Evolutionary conservation across 2,888 invertebrate genomes (phyloP).

Genomic region (Sphinx pinastri): DNA sequence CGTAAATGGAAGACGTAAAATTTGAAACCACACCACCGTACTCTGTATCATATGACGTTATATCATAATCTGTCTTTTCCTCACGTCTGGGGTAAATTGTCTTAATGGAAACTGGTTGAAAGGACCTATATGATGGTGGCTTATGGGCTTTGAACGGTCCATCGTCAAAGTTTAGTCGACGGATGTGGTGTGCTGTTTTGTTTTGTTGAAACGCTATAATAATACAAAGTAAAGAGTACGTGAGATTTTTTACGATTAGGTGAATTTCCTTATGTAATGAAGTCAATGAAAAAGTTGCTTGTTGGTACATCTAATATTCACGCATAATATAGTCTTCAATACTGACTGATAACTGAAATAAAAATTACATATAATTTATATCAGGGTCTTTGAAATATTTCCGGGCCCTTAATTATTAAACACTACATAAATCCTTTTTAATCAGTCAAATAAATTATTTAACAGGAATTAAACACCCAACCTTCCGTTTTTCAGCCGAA

Average conservation of each 20-base stretch:
- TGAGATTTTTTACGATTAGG: background rate
- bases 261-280: no score
- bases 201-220: constrained; percentile 64
- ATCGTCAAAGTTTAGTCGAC: constrained; percentile 59
- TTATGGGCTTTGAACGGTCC: constrained; percentile 64
- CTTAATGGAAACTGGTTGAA: constrained; percentile 69
- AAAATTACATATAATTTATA: no score
- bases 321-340: no score
- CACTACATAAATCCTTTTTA: no score
- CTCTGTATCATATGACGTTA: constrained; percentile 74
- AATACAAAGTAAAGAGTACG: background rate
- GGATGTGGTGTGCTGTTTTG: constrained; percentile 61
- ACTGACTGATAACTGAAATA: no score
- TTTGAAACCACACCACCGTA: constrained; percentile 79
- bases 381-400: no score
- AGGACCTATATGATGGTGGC: constrained; percentile 65
- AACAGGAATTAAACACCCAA: no score
- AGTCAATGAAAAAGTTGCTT: no score
- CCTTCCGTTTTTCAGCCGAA: no score
- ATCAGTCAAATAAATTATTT: no score
- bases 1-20: constrained; percentile 79
- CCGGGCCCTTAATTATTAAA: no score
- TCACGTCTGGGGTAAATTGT: constrained; percentile 65
- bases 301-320: no score
- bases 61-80: constrained; percentile 71